These are phyloP conservation scores for Nautilus pompilius DNA, from an alignment of 1,140 invertebrate genomes.

Conservation along the genomic window DNA sequence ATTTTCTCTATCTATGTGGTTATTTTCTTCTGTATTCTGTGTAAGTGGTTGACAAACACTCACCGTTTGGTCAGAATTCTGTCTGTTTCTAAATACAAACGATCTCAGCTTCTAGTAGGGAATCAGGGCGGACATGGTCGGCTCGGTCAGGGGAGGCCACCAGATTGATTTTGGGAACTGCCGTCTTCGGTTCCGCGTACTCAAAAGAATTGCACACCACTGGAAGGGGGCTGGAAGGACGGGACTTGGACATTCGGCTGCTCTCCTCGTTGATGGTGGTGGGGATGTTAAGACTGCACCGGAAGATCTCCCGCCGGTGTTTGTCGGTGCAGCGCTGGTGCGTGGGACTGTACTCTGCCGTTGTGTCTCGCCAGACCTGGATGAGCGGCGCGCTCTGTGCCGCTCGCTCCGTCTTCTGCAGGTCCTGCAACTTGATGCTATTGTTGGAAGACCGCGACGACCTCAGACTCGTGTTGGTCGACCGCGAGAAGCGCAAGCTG, in stretches of 20 bases:
- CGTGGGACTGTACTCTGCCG: neutral
- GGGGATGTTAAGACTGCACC: slow-evolving; percentile 31
- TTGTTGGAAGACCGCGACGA: slow-evolving; percentile 14
- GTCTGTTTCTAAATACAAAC: too few species aligned
- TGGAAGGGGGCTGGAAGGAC: too few species aligned
- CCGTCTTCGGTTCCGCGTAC: too few species aligned
- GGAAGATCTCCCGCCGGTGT: slow-evolving; percentile 26
- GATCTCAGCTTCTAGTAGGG: too few species aligned
- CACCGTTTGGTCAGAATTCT: too few species aligned
- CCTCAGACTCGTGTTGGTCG: slow-evolving; percentile 25
- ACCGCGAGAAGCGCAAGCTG: slow-evolving; percentile 27
- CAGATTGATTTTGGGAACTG: too few species aligned
- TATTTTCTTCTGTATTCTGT: too few species aligned
- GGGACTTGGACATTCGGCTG: slow-evolving; percentile 12
- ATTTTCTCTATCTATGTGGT: too few species aligned
- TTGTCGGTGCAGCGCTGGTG: neutral
- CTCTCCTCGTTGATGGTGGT: slow-evolving; percentile 42
- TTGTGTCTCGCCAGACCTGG: neutral
- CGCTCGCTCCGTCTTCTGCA: slow-evolving; percentile 8
- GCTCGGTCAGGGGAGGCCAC: too few species aligned
- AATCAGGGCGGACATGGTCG: too few species aligned
- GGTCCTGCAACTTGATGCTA: slow-evolving; percentile 7
- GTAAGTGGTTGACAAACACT: too few species aligned
- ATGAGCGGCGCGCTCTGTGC: slow-evolving; percentile 1
- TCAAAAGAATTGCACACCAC: too few species aligned